These are phyloP conservation scores for Neuroterus valhalla DNA, from an alignment of 1,140 invertebrate genomes.

Conservation along the genomic window DNA sequence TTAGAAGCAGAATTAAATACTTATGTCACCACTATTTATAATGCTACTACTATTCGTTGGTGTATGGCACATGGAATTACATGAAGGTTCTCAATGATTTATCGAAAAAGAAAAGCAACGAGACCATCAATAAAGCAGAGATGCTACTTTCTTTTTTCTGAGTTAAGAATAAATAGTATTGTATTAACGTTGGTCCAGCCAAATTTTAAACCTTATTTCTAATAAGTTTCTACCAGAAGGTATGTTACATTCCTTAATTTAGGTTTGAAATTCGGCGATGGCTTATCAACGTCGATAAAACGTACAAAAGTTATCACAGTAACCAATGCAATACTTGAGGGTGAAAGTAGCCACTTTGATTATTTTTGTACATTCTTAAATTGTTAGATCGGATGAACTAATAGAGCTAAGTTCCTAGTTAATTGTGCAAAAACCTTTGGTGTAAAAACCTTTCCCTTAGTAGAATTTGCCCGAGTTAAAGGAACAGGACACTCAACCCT, in stretches of 20 bases:
- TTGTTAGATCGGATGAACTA: background rate
- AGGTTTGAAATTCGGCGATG: constrained; percentile 21
- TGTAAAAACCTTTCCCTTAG: background rate
- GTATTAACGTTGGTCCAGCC: constrained; percentile 10
- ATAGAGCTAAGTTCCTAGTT: background rate
- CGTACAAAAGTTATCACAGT: background rate
- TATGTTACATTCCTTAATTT: background rate
- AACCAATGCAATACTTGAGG: background rate
- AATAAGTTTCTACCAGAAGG: background rate
- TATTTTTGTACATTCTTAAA: background rate
- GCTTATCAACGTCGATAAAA: constrained; percentile 11
- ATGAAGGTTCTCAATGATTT: constrained; percentile 7
- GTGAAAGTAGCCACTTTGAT: background rate
- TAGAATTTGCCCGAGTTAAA: background rate
- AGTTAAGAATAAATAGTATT: constrained; percentile 14
- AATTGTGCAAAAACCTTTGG: background rate
- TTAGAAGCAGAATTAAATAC: constrained; percentile 33
- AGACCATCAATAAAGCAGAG: constrained; percentile 6
- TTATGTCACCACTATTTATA: constrained; percentile 27
- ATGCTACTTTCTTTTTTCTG: background rate
- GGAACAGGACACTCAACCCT: constrained; percentile 20
- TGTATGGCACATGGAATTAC: constrained; percentile 45
- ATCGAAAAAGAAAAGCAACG: background rate
- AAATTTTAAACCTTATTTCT: constrained; percentile 16
- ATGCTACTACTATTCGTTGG: constrained; percentile 40